Base-by-base conservation (phyloP, 1,140 invertebrate species). In the Leptopilina boulardi region DNA sequence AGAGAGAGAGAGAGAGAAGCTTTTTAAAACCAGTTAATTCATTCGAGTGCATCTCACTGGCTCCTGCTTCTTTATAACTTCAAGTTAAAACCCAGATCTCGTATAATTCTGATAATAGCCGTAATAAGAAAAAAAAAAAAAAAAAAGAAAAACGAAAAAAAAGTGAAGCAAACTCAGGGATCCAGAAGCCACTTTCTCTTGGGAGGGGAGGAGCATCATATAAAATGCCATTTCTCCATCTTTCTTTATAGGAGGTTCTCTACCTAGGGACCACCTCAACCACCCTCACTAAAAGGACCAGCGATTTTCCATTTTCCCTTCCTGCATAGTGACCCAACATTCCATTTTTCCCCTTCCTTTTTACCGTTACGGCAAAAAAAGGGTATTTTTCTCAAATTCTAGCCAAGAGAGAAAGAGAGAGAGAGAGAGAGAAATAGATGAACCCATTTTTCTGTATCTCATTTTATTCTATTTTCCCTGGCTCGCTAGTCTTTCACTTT, bases 221-320 rank as follows among this genome's bases (percentile, higher is more conserved):
- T 82, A 73, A 80, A 83, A 80, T 79, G 78, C 72, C 74, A 77
- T 78, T 73, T 79, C 77, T 78, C 71, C 71, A 76, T 75, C 75
- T 77, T 80, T 80, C 59, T 34, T 15, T 38, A 56, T 51, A 76
- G 74, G 75, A 71, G 75, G 75, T 70, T 71, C 75, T 70, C 75
- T 70, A 76, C 30, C 56, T 38, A 72, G 51, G 70, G 42, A 77
- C 76, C 75, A 42, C 66, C 41, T 51, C 70, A 54, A 73, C 51
- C 71, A 77, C 54, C 71, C 30, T n/a, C 59, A 34, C 21, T 44
- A 76, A 42, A 70, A 71, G 26, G 66, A 15, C 79, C 79, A 59
- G 73, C 74, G 51, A 80, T 81, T 84, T 85, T 84, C 83, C 81
- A 86, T 86, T 84, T 84, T 84, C 81, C 79, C 78, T 74, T 54